Conservation (phyloP, 2,113 vertebrate species). For the Hassar affinis region DNA sequence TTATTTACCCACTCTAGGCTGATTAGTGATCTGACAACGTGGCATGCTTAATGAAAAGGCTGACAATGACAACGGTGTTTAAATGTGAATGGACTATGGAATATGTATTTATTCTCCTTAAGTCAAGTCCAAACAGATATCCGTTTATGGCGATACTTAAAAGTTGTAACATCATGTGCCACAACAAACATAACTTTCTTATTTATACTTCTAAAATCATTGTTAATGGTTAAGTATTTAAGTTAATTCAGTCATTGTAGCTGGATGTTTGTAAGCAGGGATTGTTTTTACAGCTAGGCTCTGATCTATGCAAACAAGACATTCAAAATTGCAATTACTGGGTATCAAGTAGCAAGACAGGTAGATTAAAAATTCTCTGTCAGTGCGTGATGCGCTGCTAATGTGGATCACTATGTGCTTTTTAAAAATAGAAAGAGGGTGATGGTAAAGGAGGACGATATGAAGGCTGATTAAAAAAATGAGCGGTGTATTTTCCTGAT, state of each 20-base stretch:
- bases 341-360: not conserved
- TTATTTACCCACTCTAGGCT: not conserved
- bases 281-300: not conserved
- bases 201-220: not conserved
- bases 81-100: not conserved
- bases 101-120: not conserved
- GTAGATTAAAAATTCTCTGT: not conserved
- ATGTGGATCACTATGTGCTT: constrained; percentile 21
- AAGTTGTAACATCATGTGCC: not conserved
- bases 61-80: not conserved
- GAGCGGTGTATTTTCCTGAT: not conserved
- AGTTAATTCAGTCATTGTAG: not conserved
- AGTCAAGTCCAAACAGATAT: not conserved
- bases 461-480: not conserved
- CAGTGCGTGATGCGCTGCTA: constrained; percentile 9
- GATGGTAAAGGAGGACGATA: constrained; percentile 11
- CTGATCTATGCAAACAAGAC: not conserved
- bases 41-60: not conserved
- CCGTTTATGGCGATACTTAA: not conserved
- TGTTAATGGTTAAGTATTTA: not conserved
- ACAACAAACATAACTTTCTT: not conserved
- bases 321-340: not conserved
- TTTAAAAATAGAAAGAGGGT: constrained; percentile 21
- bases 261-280: not conserved
- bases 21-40: not conserved